phyloP scores from a whole-genome alignment of 2,113 vertebrate species.

The Hepsetus odoe region DNA sequence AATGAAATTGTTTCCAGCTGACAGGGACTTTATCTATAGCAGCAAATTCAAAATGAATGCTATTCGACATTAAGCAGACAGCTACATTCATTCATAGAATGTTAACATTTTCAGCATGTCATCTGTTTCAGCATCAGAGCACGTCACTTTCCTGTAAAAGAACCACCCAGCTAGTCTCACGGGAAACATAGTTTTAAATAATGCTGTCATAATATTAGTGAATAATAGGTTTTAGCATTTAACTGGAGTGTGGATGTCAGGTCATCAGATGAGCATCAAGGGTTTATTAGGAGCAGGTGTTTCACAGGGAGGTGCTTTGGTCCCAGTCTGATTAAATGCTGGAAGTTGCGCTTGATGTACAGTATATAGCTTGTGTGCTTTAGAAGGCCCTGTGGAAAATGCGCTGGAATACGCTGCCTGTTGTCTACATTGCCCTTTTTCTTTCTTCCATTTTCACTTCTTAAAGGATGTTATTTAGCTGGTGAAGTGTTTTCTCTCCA shows the following conservation, averaged over 20 bases:
- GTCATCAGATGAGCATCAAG: conserved; percentile 8
- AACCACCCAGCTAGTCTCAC: conserved; percentile 56
- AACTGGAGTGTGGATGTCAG: conserved; percentile 8
- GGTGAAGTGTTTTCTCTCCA: not conserved
- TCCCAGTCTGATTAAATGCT: conserved; percentile 10
- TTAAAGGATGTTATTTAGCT: too few relatives aligned
- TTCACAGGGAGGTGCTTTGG: not conserved
- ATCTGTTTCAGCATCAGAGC: conserved; percentile 61
- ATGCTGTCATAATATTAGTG: conserved; percentile 19
- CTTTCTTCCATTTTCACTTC: not conserved
- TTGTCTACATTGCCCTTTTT: not conserved
- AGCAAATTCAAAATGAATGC: not conserved
- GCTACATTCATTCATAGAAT: conserved; percentile 4
- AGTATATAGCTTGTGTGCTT: conserved; percentile 40
- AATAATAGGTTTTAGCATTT: conserved; percentile 8
- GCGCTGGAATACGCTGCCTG: not conserved
- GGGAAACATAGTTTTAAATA: conserved; percentile 33
- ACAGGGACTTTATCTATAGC: not conserved
- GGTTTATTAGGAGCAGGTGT: not conserved
- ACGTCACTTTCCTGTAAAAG: conserved; percentile 53
- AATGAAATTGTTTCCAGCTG: not conserved
- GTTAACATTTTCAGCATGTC: conserved; percentile 40
- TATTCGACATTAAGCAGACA: not conserved
- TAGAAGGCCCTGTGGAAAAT: conserved; percentile 19
- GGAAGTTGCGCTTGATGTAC: conserved; percentile 40